A percentile compares a stretch with the other conserved stretches of the same genome.
These are phyloP conservation scores for Cyprinella venusta DNA, from an alignment of 2,797 vertebrate genomes.

Conservation along the genomic window DNA sequence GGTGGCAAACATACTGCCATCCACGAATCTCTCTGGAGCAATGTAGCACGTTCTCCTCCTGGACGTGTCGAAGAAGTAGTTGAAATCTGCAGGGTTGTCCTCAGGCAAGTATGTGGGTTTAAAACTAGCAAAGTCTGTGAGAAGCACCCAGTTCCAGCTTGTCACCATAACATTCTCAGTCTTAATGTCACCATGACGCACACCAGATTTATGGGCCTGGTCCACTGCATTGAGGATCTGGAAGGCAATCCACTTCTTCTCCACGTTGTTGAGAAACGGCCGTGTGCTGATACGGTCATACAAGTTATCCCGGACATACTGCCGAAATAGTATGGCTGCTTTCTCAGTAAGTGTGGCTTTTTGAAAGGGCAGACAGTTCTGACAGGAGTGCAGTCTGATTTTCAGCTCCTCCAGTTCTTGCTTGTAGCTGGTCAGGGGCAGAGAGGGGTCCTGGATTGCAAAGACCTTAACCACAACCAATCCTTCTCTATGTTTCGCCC, in stretches of 20 bases:
- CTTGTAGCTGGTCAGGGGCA: constrained; percentile 93
- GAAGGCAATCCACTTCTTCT: constrained; percentile 98
- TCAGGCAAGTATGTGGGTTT: constrained; percentile 96
- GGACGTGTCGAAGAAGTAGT: constrained; percentile 98
- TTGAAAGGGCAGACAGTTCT: constrained; percentile 96
- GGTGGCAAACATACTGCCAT: constrained; percentile 90
- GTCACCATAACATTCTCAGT: constrained; percentile 98
- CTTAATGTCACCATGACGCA: constrained; percentile 97
- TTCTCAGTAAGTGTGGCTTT: constrained; percentile 91
- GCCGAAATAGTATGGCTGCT: constrained; percentile 92
- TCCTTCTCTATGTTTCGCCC: constrained; percentile 93
- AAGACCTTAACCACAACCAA: constrained; percentile 97
- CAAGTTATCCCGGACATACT: constrained; percentile 95
- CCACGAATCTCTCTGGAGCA: constrained; percentile 94
- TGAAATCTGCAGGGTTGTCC: constrained; percentile 98
- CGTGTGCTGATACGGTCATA: constrained; percentile 96
- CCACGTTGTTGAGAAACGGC: constrained; percentile 93
- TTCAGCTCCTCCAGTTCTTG: constrained; percentile 97
- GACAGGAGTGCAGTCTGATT: constrained; percentile 90
- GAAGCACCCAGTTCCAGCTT: constrained; percentile 98
- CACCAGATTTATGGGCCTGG: constrained; percentile 92
- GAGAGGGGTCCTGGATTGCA: constrained; percentile 94
- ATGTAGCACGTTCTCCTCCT: constrained; percentile 94
- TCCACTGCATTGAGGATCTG: constrained; percentile 94
- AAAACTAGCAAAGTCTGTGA: constrained; percentile 97